These are phyloP conservation scores for Lithophane leautieri DNA, from an alignment of 2,888 invertebrate species.

Conservation along the genomic window DNA sequence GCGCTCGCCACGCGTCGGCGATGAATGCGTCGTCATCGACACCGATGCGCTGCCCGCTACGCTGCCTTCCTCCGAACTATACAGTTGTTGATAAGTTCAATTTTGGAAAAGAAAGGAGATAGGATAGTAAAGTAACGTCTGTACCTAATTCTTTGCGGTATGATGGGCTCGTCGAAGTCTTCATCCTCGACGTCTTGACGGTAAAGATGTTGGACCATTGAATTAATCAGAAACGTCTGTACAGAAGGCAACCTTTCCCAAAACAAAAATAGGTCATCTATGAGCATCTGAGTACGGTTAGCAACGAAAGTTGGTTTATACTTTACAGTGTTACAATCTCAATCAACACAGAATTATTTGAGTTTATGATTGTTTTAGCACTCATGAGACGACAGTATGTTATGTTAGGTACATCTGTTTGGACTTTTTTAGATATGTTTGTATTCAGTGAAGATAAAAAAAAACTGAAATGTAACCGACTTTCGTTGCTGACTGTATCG, in stretches of 20 bases:
- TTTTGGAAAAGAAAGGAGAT: constrained; percentile 33
- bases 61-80: constrained; percentile 93
- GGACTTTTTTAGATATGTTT: not conserved
- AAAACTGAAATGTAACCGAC: constrained; percentile 25
- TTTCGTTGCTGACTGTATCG: constrained; percentile 43
- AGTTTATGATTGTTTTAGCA: not conserved
- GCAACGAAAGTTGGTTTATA: constrained; percentile 35
- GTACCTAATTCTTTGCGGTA: constrained; percentile 42
- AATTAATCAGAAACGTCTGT: constrained; percentile 55
- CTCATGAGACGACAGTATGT: not conserved
- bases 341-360: not conserved
- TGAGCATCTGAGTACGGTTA: constrained; percentile 39
- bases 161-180: constrained; percentile 44
- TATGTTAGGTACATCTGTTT: constrained; percentile 1
- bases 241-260: constrained; percentile 51
- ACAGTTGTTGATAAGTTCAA: constrained; percentile 40
- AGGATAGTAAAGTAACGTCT: constrained; percentile 45
- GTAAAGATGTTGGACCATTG: constrained; percentile 54
- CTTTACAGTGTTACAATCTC: constrained; percentile 19
- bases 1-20: constrained; percentile 90
- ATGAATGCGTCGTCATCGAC: constrained; percentile 92
- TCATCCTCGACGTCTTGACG: constrained; percentile 54
- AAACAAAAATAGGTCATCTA: constrained; percentile 40
- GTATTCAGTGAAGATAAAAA: not conserved
- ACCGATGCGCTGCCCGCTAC: constrained; percentile 92